These are phyloP conservation scores for Saccostrea echinata DNA, from an alignment of 1,140 invertebrate genomes.

Conservation along the genomic window DNA sequence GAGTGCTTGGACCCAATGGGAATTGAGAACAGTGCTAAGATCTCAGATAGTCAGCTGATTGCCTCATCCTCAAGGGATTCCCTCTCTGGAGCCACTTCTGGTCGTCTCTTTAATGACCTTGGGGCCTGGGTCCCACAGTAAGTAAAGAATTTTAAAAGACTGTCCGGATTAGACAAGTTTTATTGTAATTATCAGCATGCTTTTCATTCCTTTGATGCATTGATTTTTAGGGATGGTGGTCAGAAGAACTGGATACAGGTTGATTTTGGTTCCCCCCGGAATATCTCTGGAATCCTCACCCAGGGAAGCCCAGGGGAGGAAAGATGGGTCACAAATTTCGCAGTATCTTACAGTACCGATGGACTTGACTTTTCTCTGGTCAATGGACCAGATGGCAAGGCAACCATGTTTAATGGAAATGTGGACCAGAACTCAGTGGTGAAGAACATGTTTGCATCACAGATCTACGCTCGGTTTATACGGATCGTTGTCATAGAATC, in stretches of 20 bases:
- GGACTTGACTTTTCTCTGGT: slow-evolving; percentile 52
- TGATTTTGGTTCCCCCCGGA: slow-evolving; percentile 47
- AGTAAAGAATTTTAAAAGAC: slow-evolving; percentile 27
- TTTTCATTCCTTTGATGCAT: background rate
- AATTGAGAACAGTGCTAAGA: slow-evolving; percentile 57
- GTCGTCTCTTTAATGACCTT: slow-evolving; percentile 64
- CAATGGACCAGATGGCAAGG: slow-evolving; percentile 43
- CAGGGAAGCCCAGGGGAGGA: slow-evolving; percentile 62
- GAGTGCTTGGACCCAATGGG: slow-evolving; percentile 64
- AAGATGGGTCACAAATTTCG: slow-evolving; percentile 61
- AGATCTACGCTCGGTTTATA: slow-evolving; percentile 60
- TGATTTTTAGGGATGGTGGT: slow-evolving; percentile 46
- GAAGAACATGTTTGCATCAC: slow-evolving; percentile 48
- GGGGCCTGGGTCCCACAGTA: slow-evolving; percentile 65
- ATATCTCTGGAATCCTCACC: slow-evolving; percentile 59
- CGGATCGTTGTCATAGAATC: slow-evolving; percentile 57
- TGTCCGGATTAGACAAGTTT: too few relatives aligned
- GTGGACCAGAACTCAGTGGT: slow-evolving; percentile 53
- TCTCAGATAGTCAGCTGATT: slow-evolving; percentile 64
- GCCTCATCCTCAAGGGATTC: slow-evolving; percentile 49
- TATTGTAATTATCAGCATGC: background rate
- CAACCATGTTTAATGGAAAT: slow-evolving; percentile 57
- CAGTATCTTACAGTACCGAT: slow-evolving; percentile 59
- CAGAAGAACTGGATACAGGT: slow-evolving; percentile 61
- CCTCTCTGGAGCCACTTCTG: slow-evolving; percentile 54